Conservation (phyloP, 1,140 invertebrate species). For the Tetragonula clypearis region DNA sequence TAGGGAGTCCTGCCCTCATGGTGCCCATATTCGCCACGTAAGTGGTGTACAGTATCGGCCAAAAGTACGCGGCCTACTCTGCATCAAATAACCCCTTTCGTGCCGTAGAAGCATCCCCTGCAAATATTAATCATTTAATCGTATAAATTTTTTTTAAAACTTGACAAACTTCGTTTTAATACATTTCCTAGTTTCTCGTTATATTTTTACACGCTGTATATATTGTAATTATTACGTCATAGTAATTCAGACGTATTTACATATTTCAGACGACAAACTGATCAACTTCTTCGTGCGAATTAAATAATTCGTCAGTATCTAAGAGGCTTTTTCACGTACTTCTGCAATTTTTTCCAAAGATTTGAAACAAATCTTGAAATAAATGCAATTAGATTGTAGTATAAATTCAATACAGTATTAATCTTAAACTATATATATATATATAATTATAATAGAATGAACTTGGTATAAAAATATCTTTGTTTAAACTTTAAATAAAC, state of each 20-base stretch:
- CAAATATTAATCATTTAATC: background rate
- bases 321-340: background rate
- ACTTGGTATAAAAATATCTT: too few relatives aligned
- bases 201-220: background rate
- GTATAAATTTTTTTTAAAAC: background rate
- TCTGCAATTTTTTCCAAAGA: too few relatives aligned
- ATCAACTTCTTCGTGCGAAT: background rate
- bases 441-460: too few relatives aligned
- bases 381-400: too few relatives aligned
- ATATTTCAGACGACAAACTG: background rate
- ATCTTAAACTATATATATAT: too few relatives aligned
- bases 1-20: conserved; percentile 69
- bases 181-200: background rate
- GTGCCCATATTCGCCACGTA: conserved; percentile 71
- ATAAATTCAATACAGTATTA: too few relatives aligned
- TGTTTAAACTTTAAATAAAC: too few relatives aligned
- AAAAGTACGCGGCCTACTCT: conserved; percentile 60
- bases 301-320: background rate
- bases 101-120: background rate
- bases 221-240: background rate
- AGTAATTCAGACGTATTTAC: background rate
- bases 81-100: background rate
- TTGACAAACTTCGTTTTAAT: background rate
- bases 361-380: too few relatives aligned
- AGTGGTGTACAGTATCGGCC: conserved; percentile 71